Base-by-base conservation (phyloP, 2,888 invertebrate species). In the Smittia aterrima region DNA sequence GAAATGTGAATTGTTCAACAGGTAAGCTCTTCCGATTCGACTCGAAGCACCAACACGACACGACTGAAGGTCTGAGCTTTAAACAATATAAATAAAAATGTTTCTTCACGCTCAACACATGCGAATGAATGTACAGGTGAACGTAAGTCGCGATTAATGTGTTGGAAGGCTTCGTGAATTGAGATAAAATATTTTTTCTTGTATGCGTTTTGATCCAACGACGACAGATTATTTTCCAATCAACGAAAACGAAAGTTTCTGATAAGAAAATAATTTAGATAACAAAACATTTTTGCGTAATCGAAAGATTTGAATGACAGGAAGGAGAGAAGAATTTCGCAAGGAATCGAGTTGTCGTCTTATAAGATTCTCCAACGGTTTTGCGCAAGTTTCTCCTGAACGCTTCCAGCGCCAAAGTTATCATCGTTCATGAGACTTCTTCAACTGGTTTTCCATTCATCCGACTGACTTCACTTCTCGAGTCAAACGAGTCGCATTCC, bases 41-140 rank as follows among this genome's bases (percentile, higher is more conserved):
- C 66, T 68, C 68, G 47, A 13, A 68, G 68, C 68, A 68, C 68
- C 68, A 68, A 68, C 68, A 68, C 68, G 41, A 22, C 40, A 68
- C 22, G 47, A 68, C 68, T 68, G 40, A 68, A 68, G 20, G 32
- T 66, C 32, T 47, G 47, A 6, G 47, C 32, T 9, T n/a, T n/a
- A n/a, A 32, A 32, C 13, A 66, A 66, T 7, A 32, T 1, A 66
- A 47, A 47, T 47, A n/a, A 47, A 47, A 47, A 47, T n/a, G 16
- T 47, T 47, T 47, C 4, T 47, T n/a, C 4, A 47, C n/a, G 16
- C 16, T 16, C 38, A 38, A 38, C 6, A 7, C 38, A 38, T 38
- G 47, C 3, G 16, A 11, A 47, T 47, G 11, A 47, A 47, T 38
- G 4, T 38, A 38, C 38, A 9, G 4, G 4, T 38, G 38, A 7